Conservation (phyloP, 2,797 vertebrate species). For the Discoglossus pictus region DNA sequence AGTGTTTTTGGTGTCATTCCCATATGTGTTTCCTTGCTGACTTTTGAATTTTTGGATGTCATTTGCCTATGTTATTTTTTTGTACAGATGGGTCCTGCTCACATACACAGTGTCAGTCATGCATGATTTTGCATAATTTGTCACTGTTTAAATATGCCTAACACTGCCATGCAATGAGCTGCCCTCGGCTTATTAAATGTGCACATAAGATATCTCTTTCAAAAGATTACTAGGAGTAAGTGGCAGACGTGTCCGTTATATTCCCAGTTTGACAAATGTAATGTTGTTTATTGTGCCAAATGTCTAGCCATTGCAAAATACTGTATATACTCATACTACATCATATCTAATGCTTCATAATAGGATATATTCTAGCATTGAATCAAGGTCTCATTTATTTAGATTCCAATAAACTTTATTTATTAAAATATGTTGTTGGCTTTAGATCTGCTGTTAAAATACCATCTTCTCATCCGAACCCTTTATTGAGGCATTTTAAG, state of each 20-base stretch:
- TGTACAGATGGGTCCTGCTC: conserved; percentile 29
- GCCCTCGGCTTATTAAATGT: conserved; percentile 22
- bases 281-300: no score
- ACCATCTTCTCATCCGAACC: no score
- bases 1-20: conserved; percentile 24
- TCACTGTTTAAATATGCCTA: conserved; percentile 39
- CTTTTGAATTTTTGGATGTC: conserved; percentile 27
- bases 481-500: no score
- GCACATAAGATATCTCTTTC: conserved; percentile 7
- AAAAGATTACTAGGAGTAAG: conserved; percentile 27
- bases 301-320: no score
- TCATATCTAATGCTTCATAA: no score
- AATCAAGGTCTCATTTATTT: no score
- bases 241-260: conserved; percentile 51
- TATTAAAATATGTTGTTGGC: no score
- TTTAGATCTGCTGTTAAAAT: no score
- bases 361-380: no score
- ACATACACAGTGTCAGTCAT: conserved; percentile 27
- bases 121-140: conserved; percentile 45
- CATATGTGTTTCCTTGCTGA: conserved; percentile 38
- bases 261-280: conserved; percentile 49
- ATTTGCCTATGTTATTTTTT: conserved; percentile 14
- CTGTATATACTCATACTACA: no score
- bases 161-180: not conserved
- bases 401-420: no score